phyloP scores from a whole-genome alignment of 2,113 vertebrate species.

The Hyaena hyaena region DNA sequence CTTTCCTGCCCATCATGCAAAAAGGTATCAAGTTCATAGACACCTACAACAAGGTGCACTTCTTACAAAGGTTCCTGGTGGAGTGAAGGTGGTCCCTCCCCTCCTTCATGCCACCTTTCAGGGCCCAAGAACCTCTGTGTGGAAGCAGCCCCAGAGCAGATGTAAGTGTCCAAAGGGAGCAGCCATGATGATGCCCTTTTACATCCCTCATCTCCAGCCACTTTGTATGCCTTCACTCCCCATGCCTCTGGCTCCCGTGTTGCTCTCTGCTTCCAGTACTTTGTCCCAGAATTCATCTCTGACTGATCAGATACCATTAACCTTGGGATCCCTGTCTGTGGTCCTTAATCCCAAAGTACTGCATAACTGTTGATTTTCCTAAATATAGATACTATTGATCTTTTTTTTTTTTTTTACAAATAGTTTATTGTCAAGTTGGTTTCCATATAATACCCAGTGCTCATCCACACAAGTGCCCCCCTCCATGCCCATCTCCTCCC shows the following conservation, averaged over 20 bases:
- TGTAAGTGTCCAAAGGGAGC: neutral
- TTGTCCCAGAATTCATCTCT: neutral
- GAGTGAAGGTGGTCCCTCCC: neutral
- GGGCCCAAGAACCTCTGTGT: neutral
- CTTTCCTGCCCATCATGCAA: neutral
- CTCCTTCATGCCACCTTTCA: neutral
- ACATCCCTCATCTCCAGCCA: neutral
- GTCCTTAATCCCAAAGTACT: neutral
- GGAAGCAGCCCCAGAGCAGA: neutral
- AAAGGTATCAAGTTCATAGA: neutral
- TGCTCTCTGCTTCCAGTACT: neutral
- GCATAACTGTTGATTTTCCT: neutral
- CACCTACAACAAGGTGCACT: neutral
- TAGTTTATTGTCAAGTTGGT: no score
- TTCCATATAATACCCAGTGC: no score
- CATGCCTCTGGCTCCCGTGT: neutral
- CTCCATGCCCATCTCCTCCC: no score
- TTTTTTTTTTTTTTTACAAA: no score
- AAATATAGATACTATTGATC: neutral
- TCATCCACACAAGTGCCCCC: no score
- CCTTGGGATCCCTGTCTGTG: neutral
- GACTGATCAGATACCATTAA: neutral
- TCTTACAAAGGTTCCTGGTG: neutral
- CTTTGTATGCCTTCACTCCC: neutral
- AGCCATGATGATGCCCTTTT: neutral